These are phyloP conservation scores for Caenorhabditis doughertyi DNA, from an alignment of 2,888 invertebrate genomes.

Conservation along the genomic window DNA sequence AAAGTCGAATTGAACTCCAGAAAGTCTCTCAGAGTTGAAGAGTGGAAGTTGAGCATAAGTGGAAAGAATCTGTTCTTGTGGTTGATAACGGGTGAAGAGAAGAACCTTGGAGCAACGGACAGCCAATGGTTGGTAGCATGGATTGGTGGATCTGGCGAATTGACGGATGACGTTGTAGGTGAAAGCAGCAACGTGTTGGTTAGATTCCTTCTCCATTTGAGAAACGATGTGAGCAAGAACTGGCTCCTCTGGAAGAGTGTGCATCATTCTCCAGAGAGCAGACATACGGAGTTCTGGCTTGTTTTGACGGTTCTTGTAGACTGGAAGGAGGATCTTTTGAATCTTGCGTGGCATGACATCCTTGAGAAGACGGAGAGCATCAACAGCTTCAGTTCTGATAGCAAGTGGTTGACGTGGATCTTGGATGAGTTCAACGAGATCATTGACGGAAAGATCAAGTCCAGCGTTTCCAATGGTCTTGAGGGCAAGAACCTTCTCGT, in stretches of 20 bases:
- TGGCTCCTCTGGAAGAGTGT: constrained; percentile 69
- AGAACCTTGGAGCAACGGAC: constrained; percentile 52
- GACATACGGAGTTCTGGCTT: constrained; percentile 75
- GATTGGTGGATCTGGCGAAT: constrained; percentile 70
- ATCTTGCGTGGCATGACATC: constrained; percentile 67
- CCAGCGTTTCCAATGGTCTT: constrained; percentile 81
- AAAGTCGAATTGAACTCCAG: constrained; percentile 69
- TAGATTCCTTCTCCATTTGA: constrained; percentile 70
- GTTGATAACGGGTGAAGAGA: constrained; percentile 54
- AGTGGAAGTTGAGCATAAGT: constrained; percentile 68
- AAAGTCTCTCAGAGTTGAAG: constrained; percentile 65
- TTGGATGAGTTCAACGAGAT: constrained; percentile 77
- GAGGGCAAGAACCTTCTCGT: constrained; percentile 78
- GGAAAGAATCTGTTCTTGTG: constrained; percentile 56
- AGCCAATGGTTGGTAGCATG: constrained; percentile 69
- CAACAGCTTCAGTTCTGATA: constrained; percentile 77
- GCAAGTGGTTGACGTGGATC: constrained; percentile 67
- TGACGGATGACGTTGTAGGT: constrained; percentile 69
- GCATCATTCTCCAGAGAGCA: constrained; percentile 74
- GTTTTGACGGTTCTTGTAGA: constrained; percentile 75
- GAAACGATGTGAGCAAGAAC: constrained; percentile 74
- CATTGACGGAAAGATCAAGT: constrained; percentile 72
- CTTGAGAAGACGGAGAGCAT: constrained; percentile 74
- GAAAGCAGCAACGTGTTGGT: constrained; percentile 74
- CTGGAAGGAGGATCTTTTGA: constrained; percentile 75